phyloP scores from a whole-genome alignment of 1,140 invertebrate genomes.

The Epicauta chinensis region DNA sequence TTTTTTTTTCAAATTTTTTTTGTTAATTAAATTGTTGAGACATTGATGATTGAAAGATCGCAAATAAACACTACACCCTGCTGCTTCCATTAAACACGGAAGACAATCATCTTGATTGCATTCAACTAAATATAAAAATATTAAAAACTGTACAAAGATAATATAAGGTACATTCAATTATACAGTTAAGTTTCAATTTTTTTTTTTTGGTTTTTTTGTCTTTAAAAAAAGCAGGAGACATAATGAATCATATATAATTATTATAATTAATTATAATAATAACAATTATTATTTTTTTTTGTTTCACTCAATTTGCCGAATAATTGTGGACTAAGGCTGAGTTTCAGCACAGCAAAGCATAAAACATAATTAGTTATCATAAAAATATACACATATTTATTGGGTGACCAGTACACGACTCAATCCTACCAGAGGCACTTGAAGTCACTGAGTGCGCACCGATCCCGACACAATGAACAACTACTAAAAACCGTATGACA shows the following conservation, averaged over 20 bases:
- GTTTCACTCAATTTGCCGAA: too few relatives aligned
- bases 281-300: conserved; percentile 40
- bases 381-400: conserved; percentile 16
- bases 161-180: conserved; percentile 37
- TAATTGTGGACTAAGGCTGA: conserved; percentile 38
- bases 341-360: conserved; percentile 40
- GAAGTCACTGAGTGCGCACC: conserved; percentile 41
- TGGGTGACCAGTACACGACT: conserved; percentile 37
- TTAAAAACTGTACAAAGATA: conserved; percentile 42
- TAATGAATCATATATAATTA: conserved; percentile 33
- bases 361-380: conserved; percentile 30
- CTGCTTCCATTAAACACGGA: conserved; percentile 40
- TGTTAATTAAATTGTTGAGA: conserved; percentile 32
- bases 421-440: conserved; percentile 44
- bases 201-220: too few relatives aligned
- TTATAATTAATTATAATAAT: conserved; percentile 41
- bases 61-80: conserved; percentile 43
- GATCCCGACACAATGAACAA: conserved; percentile 41
- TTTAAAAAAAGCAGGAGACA: too few relatives aligned
- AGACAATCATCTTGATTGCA: conserved; percentile 43
- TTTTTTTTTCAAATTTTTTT: too few relatives aligned
- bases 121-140: conserved; percentile 44
- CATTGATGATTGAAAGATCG: conserved; percentile 41
- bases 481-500: conserved; percentile 37
- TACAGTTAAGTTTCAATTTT: conserved; percentile 10